Conservation (phyloP, 2,888 invertebrate species). For the Brachynemurus nebulosus region DNA sequence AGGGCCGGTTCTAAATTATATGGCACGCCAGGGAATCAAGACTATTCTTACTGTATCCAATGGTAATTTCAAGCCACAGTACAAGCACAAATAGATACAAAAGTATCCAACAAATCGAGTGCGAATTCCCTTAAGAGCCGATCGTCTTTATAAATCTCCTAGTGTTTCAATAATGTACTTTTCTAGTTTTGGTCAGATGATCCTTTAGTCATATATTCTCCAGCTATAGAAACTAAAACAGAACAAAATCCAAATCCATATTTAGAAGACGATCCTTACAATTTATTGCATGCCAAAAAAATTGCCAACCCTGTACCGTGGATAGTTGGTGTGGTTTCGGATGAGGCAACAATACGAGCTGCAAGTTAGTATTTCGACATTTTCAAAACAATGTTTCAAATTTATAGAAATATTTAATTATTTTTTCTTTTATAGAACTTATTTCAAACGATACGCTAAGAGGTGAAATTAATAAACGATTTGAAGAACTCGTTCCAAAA, state of each 20-base stretch:
- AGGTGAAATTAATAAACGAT: conserved; percentile 21
- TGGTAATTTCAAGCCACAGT: too few species aligned
- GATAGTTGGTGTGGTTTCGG: conserved; percentile 33
- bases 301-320: conserved; percentile 32
- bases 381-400: too few species aligned
- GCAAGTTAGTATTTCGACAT: conserved; percentile 28
- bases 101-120: too few species aligned
- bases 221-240: conserved; percentile 31
- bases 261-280: conserved; percentile 30
- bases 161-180: conserved; percentile 8
- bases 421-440: too few species aligned
- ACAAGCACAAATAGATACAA: too few species aligned
- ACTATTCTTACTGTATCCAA: too few species aligned
- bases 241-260: conserved; percentile 30
- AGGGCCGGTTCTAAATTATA: too few species aligned
- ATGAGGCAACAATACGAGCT: conserved; percentile 37
- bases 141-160: too few species aligned
- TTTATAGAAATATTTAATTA: too few species aligned
- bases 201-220: conserved; percentile 33
- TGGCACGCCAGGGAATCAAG: too few species aligned
- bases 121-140: too few species aligned
- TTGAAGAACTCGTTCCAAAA: conserved; percentile 20
- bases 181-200: conserved; percentile 34
- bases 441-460: too few species aligned
- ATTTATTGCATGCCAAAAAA: conserved; percentile 28